Percentiles rank a stretch among this genome's conserved stretches.
phyloP scores from a whole-genome alignment of 2,797 vertebrate species.

The Acridotheres tristis region DNA sequence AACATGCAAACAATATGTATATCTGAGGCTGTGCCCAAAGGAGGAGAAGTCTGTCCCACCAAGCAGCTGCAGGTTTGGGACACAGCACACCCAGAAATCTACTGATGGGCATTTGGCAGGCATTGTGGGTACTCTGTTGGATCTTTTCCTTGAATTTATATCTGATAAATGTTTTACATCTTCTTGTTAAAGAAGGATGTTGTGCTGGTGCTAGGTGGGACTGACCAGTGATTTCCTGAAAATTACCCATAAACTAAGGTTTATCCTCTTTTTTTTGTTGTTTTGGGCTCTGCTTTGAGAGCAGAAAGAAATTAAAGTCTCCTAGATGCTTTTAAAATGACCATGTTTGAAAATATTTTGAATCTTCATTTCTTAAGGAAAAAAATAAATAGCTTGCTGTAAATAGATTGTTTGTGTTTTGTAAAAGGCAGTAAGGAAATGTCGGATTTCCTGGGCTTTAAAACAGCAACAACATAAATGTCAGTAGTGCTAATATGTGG shows the following conservation, averaged over 20 bases:
- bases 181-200: background rate
- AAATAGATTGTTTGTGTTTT: background rate
- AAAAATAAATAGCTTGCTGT: background rate
- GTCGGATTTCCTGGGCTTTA: background rate
- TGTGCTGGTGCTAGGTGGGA: background rate
- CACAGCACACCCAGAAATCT: background rate
- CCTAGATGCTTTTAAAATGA: background rate
- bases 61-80: background rate
- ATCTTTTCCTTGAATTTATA: background rate
- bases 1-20: accelerated
- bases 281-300: background rate
- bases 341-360: background rate
- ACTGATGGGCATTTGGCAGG: background rate
- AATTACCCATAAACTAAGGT: background rate
- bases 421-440: background rate
- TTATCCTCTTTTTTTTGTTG: background rate
- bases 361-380: background rate
- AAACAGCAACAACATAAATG: background rate
- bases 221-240: background rate
- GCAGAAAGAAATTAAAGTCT: background rate
- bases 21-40: background rate
- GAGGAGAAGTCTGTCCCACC: background rate
- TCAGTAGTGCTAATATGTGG: accelerated
- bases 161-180: background rate
- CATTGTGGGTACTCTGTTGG: accelerated